These are phyloP conservation scores for Sepioteuthis lessoniana DNA, from an alignment of 2,888 invertebrate genomes.

Conservation along the genomic window DNA sequence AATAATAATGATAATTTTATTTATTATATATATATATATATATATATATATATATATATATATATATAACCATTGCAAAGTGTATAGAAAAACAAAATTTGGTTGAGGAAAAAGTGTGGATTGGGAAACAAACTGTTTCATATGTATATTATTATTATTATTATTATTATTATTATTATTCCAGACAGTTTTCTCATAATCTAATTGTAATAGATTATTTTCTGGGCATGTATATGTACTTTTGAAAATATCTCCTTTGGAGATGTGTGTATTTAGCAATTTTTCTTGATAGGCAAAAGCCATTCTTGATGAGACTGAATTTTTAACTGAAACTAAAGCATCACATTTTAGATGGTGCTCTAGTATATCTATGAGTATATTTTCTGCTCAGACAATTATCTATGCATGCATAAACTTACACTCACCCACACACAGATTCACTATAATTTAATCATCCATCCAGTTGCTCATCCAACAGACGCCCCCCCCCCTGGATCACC, in stretches of 20 bases:
- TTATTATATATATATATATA: too few relatives aligned
- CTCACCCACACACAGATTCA: background rate
- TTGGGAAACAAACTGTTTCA: background rate
- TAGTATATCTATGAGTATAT: background rate
- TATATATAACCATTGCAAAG: background rate
- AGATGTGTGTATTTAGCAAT: background rate
- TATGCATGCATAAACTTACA: slow-evolving; percentile 5
- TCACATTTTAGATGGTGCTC: background rate
- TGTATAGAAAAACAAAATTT: background rate
- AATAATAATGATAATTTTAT: too few relatives aligned
- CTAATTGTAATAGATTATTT: slow-evolving; percentile 23
- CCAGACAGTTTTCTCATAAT: slow-evolving; percentile 33
- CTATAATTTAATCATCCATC: slow-evolving; percentile 23
- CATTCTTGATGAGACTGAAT: slow-evolving; percentile 18
- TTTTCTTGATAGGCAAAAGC: slow-evolving; percentile 1
- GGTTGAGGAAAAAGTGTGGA: slow-evolving; percentile 33
- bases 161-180: slow-evolving; percentile 6
- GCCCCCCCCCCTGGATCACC: background rate
- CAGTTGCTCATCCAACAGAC: slow-evolving; percentile 21
- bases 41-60: background rate
- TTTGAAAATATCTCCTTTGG: background rate
- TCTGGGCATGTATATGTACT: slow-evolving; percentile 33
- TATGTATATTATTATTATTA: slow-evolving; percentile 24
- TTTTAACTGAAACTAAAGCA: background rate
- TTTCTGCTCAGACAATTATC: slow-evolving; percentile 33